These are phyloP conservation scores for Cenopis cana DNA, from an alignment of 2,888 invertebrate species.

Conservation along the genomic window DNA sequence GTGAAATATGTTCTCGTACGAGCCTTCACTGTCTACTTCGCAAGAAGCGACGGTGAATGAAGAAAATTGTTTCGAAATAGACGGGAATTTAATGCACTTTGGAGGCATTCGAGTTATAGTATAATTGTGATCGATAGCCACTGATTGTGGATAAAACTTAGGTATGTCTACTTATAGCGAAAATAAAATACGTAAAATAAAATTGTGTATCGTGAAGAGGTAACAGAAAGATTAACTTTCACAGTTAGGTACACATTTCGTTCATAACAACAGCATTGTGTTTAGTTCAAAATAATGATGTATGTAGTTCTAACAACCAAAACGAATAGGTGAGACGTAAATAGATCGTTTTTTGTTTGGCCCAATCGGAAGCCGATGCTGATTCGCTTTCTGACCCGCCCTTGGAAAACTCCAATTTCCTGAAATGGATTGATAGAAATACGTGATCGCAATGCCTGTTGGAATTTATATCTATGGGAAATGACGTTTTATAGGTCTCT, in stretches of 20 bases:
- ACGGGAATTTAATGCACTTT: background rate
- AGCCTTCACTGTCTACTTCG: background rate
- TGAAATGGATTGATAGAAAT: constrained; percentile 52
- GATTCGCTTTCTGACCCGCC: constrained; percentile 50
- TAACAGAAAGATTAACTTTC: too few relatives aligned
- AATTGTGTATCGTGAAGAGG: too few relatives aligned
- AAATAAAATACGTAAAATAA: too few relatives aligned
- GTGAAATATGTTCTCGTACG: background rate
- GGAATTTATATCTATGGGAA: constrained; percentile 30
- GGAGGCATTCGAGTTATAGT: background rate
- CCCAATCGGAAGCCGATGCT: constrained; percentile 54
- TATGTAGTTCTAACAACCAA: background rate
- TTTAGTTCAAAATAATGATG: background rate
- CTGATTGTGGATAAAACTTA: too few relatives aligned
- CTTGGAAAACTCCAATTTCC: constrained; percentile 59
- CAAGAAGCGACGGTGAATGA: background rate
- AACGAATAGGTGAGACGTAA: constrained; percentile 2
- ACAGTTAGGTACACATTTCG: background rate
- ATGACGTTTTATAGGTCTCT: constrained; percentile 18
- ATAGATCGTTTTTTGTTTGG: constrained; percentile 46
- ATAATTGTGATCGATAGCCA: background rate
- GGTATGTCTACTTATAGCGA: too few relatives aligned
- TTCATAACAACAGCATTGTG: background rate
- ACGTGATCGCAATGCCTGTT: constrained; percentile 49
- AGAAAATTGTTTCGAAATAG: background rate